These are phyloP conservation scores for Drosophila rufa DNA, from an alignment of 1,140 invertebrate species.

Conservation along the genomic window DNA sequence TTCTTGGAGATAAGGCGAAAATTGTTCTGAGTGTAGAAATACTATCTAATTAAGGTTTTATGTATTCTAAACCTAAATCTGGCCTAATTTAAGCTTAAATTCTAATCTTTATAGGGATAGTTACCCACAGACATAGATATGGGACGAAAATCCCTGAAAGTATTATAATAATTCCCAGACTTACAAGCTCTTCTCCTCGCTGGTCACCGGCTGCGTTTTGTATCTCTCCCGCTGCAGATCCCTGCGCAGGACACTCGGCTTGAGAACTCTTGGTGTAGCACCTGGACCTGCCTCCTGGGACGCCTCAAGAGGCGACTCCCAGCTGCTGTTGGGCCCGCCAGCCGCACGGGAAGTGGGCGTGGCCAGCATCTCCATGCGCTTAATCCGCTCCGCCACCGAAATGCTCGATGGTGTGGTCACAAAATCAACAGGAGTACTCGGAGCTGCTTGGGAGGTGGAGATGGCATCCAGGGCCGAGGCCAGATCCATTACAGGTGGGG, in stretches of 20 bases:
- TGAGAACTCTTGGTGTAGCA: conserved; percentile 78
- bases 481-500: conserved; percentile 61
- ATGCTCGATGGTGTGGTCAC: conserved; percentile 54
- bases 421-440: conserved; percentile 55
- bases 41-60: too few relatives aligned
- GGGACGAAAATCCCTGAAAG: too few relatives aligned
- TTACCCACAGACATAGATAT: background rate
- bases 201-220: conserved; percentile 89
- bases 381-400: conserved; percentile 83
- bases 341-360: conserved; percentile 34
- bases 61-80: too few relatives aligned
- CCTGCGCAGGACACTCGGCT: conserved; percentile 85
- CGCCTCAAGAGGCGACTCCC: conserved; percentile 70
- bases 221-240: conserved; percentile 87
- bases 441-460: conserved; percentile 49
- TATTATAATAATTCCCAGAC: conserved; percentile 11
- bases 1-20: too few relatives aligned
- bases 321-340: conserved; percentile 57
- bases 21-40: too few relatives aligned
- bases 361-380: conserved; percentile 81
- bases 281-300: background rate
- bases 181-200: conserved; percentile 86
- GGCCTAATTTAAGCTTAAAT: too few relatives aligned
- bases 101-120: background rate
- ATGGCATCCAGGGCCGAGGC: conserved; percentile 77